phyloP scores from a whole-genome alignment of 2,113 vertebrate genomes.

The Sigmodon hispidus region DNA sequence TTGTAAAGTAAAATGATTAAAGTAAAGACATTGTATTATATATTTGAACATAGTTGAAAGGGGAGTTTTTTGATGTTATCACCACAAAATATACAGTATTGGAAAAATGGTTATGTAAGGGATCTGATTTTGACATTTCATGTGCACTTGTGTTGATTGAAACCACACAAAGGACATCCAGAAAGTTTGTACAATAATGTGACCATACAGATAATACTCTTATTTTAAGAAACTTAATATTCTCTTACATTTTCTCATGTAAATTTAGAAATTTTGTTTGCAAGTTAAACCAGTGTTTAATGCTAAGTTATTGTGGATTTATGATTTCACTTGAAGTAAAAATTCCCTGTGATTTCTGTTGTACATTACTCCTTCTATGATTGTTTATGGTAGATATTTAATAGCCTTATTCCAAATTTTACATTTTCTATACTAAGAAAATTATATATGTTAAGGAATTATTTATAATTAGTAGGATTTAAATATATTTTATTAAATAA shows the following conservation, averaged over 20 bases:
- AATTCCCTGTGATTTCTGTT: neutral
- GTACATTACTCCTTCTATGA: neutral
- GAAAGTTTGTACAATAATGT: too few species aligned
- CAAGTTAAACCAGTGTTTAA: neutral
- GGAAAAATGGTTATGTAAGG: neutral
- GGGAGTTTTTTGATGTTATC: neutral
- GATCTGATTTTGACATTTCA: neutral
- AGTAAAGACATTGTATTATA: neutral
- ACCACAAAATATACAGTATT: neutral
- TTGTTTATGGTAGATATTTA: neutral
- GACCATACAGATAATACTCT: too few species aligned
- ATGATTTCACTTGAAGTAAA: neutral
- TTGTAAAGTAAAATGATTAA: neutral
- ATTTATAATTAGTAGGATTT: too few species aligned
- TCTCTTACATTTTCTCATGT: neutral
- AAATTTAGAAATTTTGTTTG: neutral
- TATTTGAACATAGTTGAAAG: neutral
- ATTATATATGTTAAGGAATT: too few species aligned
- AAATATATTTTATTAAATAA: too few species aligned
- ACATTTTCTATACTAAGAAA: too few species aligned
- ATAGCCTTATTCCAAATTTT: neutral
- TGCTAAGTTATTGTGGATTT: neutral
- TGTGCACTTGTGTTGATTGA: neutral
- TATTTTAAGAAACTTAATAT: neutral
- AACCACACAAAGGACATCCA: neutral